Conservation (phyloP, 1,140 invertebrate species). For the Idris sp. region DNA sequence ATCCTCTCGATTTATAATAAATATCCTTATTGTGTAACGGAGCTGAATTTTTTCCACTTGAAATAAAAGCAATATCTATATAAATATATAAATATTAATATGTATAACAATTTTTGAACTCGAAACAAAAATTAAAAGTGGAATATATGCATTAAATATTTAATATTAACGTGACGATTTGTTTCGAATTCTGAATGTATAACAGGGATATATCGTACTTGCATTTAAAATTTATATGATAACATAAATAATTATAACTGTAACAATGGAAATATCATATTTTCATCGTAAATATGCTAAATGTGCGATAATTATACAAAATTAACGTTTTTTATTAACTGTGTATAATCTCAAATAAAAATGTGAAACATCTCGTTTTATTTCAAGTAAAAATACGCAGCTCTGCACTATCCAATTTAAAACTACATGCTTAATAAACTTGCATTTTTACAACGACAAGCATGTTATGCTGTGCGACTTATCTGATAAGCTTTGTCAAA, state of each 20-base stretch:
- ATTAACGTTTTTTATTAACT: conserved; percentile 48
- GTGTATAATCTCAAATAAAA: conserved; percentile 20
- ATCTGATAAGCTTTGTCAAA: conserved; percentile 51
- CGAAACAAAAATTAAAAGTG: conserved; percentile 36
- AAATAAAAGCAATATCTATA: conserved; percentile 52
- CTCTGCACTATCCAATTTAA: conserved; percentile 44
- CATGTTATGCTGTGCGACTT: conserved; percentile 51
- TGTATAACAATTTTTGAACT: conserved; percentile 39
- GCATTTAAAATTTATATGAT: conserved; percentile 57
- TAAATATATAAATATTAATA: conserved; percentile 13
- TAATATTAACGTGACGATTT: conserved; percentile 33
- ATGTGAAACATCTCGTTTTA: conserved; percentile 36
- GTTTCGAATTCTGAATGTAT: conserved; percentile 59
- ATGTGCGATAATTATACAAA: conserved; percentile 30
- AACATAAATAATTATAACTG: conserved; percentile 40
- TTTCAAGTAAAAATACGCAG: conserved; percentile 59
- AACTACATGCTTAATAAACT: conserved; percentile 50
- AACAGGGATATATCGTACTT: conserved; percentile 46
- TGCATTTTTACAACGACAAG: conserved; percentile 61
- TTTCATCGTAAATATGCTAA: conserved; percentile 41
- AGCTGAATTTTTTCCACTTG: conserved; percentile 61
- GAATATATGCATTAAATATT: conserved; percentile 27
- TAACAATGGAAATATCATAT: conserved; percentile 39
- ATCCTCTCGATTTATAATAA: conserved; percentile 54
- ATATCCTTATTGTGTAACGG: conserved; percentile 48